Evolutionary conservation across 1,140 invertebrate genomes (phyloP).

Genomic region (Prorops nasuta): DNA sequence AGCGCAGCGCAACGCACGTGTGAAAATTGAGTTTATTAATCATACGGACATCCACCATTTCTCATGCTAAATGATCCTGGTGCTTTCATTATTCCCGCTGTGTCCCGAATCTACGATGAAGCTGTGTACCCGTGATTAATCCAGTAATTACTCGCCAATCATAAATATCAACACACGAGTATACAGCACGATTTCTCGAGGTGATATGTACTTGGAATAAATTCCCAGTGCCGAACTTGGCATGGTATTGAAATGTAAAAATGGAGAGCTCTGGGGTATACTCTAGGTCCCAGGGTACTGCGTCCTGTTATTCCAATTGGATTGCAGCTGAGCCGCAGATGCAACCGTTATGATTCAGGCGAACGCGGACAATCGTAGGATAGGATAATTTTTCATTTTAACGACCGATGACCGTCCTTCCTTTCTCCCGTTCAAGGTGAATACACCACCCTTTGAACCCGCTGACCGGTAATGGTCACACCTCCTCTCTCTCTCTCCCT

Average conservation of each 20-base stretch:
- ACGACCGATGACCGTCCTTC: constrained; percentile 31
- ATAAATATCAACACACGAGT: no score
- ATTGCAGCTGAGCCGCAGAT: no score
- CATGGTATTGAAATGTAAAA: no score
- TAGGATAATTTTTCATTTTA: constrained; percentile 40
- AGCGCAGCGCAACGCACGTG: constrained; percentile 27
- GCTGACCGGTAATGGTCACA: constrained; percentile 24
- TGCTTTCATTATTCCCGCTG: constrained; percentile 33
- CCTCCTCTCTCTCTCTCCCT: constrained; percentile 18
- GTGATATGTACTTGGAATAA: no score
- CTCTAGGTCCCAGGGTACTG: no score
- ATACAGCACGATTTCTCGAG: no score
- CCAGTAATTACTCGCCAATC: no score
- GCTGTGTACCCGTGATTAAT: no score
- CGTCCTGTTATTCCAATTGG: no score
- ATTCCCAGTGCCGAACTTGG: no score
- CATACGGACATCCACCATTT: constrained; percentile 27
- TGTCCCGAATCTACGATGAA: constrained; percentile 24
- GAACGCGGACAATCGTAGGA: constrained; percentile 13
- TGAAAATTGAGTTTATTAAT: constrained; percentile 34
- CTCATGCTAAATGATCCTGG: constrained; percentile 38
- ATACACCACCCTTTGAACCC: constrained; percentile 33
- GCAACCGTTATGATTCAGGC: constrained; percentile 28
- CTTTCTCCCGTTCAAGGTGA: constrained; percentile 16
- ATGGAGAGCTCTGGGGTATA: no score